phyloP scores from a whole-genome alignment of 2,797 vertebrate species.

The Echiichthys vipera region DNA sequence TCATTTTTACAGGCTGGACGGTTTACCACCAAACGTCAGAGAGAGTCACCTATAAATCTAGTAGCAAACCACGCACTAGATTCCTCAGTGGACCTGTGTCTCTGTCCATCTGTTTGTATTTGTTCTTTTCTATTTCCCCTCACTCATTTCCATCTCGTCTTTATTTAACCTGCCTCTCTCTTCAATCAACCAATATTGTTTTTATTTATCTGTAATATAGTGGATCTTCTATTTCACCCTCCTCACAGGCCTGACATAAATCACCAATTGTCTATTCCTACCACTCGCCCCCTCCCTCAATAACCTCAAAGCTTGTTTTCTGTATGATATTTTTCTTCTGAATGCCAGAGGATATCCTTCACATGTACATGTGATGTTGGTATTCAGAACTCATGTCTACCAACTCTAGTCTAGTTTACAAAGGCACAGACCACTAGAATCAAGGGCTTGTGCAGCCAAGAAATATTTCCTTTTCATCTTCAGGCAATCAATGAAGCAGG shows the following conservation, averaged over 20 bases:
- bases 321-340: conserved; percentile 10
- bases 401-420: conserved; percentile 2
- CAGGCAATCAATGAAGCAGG: neutral
- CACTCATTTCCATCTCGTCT: conserved; percentile 78
- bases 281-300: conserved; percentile 26
- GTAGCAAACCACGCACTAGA: conserved; percentile 99
- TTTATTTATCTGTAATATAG: conserved; percentile 53
- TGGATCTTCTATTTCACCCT: conserved; percentile 48
- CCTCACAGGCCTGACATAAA: conserved; percentile 46
- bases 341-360: conserved; percentile 36
- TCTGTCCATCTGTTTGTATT: conserved; percentile 99
- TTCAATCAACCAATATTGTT: conserved; percentile 58
- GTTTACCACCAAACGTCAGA: conserved; percentile 99
- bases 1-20: conserved; percentile 94
- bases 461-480: conserved; percentile 50
- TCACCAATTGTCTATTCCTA: conserved; percentile 60
- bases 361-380: conserved; percentile 18
- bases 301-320: conserved; percentile 42
- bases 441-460: conserved; percentile 19
- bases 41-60: conserved; percentile 99
- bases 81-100: conserved; percentile 99
- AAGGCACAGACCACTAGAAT: conserved; percentile 1
- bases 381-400: conserved; percentile 12
- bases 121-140: conserved; percentile 97
- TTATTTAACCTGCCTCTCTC: conserved; percentile 90